Evolutionary conservation across 2,888 invertebrate species (phyloP), one percentile per base, ranked within the genome.

Genomic region (Sinhomidia bicolor): DNA sequence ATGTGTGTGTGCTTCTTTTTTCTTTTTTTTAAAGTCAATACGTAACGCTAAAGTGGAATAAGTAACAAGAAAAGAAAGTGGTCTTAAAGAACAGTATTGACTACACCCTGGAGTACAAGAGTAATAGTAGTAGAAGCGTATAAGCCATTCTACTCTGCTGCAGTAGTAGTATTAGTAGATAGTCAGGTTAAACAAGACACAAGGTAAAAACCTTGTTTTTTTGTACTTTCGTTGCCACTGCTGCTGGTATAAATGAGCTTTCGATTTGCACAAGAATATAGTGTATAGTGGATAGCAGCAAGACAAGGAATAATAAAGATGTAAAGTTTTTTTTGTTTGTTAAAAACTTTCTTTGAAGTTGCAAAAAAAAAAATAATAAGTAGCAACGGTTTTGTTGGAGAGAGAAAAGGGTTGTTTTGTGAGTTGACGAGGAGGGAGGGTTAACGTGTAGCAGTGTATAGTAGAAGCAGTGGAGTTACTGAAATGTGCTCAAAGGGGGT

Each of bases 101-200:
- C 57, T 76, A 62, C 76, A 76, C 84, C 84, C 84, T 7, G 7
- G 84, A 76, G 84, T 74, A 76, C 76, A 68, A 68, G 36, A 68
- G 68, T 17, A 17, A 68, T 68, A 57, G 36, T 32, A 32, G 14
- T 36, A 54, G 7, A 1, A n/a, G 1, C 17, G 9, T 20, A 23
- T 1, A 4, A 54, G 51, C 7, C 20, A 57, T 9, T 10, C 20
- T 57, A 9, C 23, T n/a, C n/a, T n/a, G n/a, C n/a, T n/a, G n/a
- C n/a, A n/a, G n/a, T n/a, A n/a, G n/a, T n/a, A n/a, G n/a, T n/a
- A n/a, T n/a, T n/a, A n/a, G n/a, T n/a, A n/a, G n/a, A n/a, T n/a
- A n/a, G n/a, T n/a, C n/a, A n/a, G n/a, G n/a, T n/a, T n/a, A n/a
- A n/a, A n/a, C n/a, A n/a, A n/a, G n/a, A n/a, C n/a, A n/a, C n/a